Percentiles rank a stretch among this genome's conserved stretches.
phyloP scores from a whole-genome alignment of 2,797 vertebrate genomes.

The Chelmon rostratus region DNA sequence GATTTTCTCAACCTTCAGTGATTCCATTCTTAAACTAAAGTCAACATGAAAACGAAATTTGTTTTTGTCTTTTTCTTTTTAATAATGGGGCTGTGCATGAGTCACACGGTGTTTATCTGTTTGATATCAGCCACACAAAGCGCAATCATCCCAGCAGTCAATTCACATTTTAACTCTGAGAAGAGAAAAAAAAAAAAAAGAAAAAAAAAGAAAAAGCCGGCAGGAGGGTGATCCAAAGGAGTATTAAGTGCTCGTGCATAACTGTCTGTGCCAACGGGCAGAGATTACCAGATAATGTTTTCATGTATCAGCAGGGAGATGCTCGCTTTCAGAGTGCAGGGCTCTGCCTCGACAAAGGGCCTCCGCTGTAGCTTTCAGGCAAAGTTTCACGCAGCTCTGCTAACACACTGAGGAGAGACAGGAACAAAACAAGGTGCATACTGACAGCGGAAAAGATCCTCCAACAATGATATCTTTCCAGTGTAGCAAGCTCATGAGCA shows the following conservation, averaged over 20 bases:
- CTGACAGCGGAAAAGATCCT: slow-evolving; percentile 18
- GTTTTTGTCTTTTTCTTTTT: not conserved
- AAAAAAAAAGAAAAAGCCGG: slow-evolving; percentile 1
- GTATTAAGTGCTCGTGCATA: slow-evolving; percentile 69
- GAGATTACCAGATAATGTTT: slow-evolving; percentile 73
- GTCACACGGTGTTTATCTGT: slow-evolving; percentile 7
- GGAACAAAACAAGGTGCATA: not conserved
- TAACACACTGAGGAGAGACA: not conserved
- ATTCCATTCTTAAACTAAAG: not conserved
- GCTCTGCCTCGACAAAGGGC: slow-evolving; percentile 51
- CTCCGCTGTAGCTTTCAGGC: slow-evolving; percentile 47
- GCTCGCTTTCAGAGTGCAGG: slow-evolving; percentile 31
- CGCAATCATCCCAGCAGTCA: slow-evolving; percentile 15
- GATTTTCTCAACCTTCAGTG: too few species aligned
- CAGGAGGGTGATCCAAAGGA: slow-evolving; percentile 51
- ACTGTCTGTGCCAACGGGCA: slow-evolving; percentile 56
- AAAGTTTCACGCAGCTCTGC: slow-evolving; percentile 22
- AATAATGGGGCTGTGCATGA: not conserved
- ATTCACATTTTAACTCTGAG: slow-evolving; percentile 27
- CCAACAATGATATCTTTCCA: not conserved
- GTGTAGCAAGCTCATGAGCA: not conserved
- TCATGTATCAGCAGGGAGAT: slow-evolving; percentile 52
- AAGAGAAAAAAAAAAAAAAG: slow-evolving; percentile 13
- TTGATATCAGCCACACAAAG: slow-evolving; percentile 11
- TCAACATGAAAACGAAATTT: not conserved